A percentile compares a stretch with the other conserved stretches of the same genome.
phyloP scores from a whole-genome alignment of 1,140 invertebrate genomes.

The Formica selysi region DNA sequence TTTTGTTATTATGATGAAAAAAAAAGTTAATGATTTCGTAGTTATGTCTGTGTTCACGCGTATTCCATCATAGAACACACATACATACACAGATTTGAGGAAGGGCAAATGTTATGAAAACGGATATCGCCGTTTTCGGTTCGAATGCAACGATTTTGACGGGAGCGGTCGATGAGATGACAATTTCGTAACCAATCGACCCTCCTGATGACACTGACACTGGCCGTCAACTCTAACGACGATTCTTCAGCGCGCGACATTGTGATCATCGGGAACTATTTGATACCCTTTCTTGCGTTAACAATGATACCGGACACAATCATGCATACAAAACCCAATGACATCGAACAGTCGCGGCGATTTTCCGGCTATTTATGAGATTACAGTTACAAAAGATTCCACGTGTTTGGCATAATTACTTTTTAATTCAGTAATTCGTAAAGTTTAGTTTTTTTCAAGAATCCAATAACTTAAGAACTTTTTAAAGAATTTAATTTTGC shows the following conservation, averaged over 20 bases:
- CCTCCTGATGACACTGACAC: constrained; percentile 41
- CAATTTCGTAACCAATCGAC: constrained; percentile 34
- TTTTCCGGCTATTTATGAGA: constrained; percentile 39
- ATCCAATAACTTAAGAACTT: not conserved
- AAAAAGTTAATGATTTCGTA: not conserved
- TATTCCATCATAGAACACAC: not conserved
- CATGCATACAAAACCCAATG: constrained; percentile 50
- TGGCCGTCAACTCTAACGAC: constrained; percentile 28
- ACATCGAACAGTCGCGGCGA: not conserved
- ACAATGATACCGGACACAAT: constrained; percentile 41
- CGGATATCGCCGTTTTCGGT: constrained; percentile 28
- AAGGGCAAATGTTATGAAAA: not conserved
- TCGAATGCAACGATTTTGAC: constrained; percentile 5
- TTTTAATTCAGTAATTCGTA: not conserved
- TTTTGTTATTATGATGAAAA: not conserved
- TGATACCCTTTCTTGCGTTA: constrained; percentile 26
- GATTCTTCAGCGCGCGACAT: constrained; percentile 17
- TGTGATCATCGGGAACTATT: not conserved
- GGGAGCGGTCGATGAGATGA: constrained; percentile 41
- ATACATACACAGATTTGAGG: not conserved
- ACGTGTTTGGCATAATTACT: not conserved
- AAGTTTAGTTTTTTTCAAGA: not conserved
- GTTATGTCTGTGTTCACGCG: not conserved
- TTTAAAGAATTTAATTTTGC: not conserved
- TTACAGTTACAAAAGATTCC: constrained; percentile 23